These are phyloP conservation scores for Bryconaethiops microstoma DNA, from an alignment of 2,797 vertebrate species.

Conservation along the genomic window DNA sequence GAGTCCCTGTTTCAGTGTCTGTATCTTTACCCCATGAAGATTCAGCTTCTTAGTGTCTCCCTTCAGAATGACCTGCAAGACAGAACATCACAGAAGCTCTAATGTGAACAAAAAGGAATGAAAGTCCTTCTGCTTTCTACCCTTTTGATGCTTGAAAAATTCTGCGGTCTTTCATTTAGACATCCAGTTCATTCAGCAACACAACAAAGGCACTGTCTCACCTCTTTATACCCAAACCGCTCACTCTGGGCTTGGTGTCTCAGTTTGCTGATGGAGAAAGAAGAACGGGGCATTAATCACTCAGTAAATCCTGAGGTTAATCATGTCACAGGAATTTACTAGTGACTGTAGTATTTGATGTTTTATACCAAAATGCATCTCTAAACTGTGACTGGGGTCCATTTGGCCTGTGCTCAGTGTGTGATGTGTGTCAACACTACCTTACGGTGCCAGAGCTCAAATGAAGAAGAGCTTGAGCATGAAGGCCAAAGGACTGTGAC, in stretches of 20 bases:
- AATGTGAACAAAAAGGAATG: background rate
- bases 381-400: background rate
- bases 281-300: background rate
- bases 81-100: background rate
- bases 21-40: slow-evolving; percentile 57
- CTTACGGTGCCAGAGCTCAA: background rate
- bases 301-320: no score
- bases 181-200: background rate
- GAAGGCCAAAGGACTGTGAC: background rate
- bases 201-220: slow-evolving; percentile 60
- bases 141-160: background rate
- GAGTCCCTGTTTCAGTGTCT: background rate
- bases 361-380: background rate
- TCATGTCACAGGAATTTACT: no score
- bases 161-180: background rate
- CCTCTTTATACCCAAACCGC: slow-evolving; percentile 93
- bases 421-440: background rate
- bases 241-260: slow-evolving; percentile 92
- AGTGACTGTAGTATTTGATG: background rate
- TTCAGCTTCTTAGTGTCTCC: slow-evolving; percentile 57
- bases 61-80: slow-evolving; percentile 55
- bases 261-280: slow-evolving; percentile 82
- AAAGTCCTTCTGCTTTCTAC: background rate
- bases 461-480: background rate
- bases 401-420: background rate